Conservation (phyloP, 30 jellyfish, hydroid and myxozoan species). For the Catostylus mosaicus region DNA sequence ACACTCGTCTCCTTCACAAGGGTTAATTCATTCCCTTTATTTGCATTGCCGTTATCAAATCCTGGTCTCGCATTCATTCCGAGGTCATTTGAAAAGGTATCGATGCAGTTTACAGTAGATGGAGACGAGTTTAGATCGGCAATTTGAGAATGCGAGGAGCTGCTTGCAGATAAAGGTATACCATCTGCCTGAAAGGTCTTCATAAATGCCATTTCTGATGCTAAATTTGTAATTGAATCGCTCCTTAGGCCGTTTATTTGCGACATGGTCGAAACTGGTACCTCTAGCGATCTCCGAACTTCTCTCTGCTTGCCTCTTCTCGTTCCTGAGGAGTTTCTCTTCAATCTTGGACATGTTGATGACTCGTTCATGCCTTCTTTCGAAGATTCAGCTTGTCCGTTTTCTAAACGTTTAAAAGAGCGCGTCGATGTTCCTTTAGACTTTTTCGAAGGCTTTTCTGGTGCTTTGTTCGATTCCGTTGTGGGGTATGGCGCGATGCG, state of each 20-base stretch:
- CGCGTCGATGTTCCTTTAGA: slow-evolving; percentile 35
- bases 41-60: neutral
- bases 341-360: neutral
- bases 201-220: neutral
- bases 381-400: neutral
- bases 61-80: neutral
- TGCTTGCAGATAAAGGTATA: neutral
- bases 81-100: neutral
- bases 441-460: slow-evolving; percentile 40
- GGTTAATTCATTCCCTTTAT: neutral
- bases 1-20: neutral
- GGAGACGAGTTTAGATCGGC: neutral
- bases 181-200: neutral
- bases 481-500: slow-evolving; percentile 69
- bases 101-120: neutral
- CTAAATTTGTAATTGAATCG: neutral
- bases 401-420: slow-evolving; percentile 15
- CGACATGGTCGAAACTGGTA: neutral
- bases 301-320: slow-evolving; percentile 7
- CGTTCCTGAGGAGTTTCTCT: slow-evolving; percentile 7
- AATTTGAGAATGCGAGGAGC: neutral
- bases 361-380: neutral
- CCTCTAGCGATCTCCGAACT: neutral
- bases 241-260: neutral
- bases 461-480: slow-evolving; percentile 14